Evolutionary conservation across 2,888 invertebrate genomes (phyloP), one percentile per base, ranked within the genome.

Genomic region (Coenonympha arcania): DNA sequence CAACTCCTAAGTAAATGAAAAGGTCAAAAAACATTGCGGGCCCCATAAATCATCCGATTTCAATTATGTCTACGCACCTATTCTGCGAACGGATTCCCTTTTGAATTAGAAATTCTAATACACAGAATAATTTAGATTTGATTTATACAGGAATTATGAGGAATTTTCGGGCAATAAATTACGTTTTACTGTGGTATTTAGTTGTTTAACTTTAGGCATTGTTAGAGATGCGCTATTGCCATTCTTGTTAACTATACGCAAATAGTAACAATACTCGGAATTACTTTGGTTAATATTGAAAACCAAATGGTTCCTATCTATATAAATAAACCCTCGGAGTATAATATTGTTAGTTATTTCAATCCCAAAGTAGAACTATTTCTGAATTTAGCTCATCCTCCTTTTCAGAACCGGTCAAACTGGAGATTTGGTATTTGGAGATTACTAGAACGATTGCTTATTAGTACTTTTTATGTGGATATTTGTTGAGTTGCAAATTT

Each of bases 71-170:
- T 8, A 11, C 24, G 39, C 9, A 6, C 39, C 39, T 39, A 39
- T 39, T 39, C 24, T 39, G 24, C 39, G 39, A 4, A 24, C 22
- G 39, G 24, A 39, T 39, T 39, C 39, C 39, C 39, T 39, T 39
- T 24, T 24, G 39, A 39, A 39, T 39, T 39, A 39, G 39, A 39
- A 39, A 39, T 39, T 39, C 22, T 39, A 39, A 39, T 39, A 39
- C 39, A 39, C 39, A 9, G 39, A 39, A 22, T n/a, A n/a, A n/a
- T 24, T 15, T 24, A 22, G 15, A 39, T 39, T 39, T 39, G 39
- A 39, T 39, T 39, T 39, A 39, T 39, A 39, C 39, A 39, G 39
- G 24, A 24, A 24, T 39, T 39, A 39, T 39, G 15, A 39, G 39
- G 39, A 39, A 24, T 39, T 39, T 24, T 39, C 39, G 15, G 24